Percentiles rank a stretch among this genome's conserved stretches.
phyloP scores from a whole-genome alignment of 2,113 vertebrate genomes.

The Puma concolor region DNA sequence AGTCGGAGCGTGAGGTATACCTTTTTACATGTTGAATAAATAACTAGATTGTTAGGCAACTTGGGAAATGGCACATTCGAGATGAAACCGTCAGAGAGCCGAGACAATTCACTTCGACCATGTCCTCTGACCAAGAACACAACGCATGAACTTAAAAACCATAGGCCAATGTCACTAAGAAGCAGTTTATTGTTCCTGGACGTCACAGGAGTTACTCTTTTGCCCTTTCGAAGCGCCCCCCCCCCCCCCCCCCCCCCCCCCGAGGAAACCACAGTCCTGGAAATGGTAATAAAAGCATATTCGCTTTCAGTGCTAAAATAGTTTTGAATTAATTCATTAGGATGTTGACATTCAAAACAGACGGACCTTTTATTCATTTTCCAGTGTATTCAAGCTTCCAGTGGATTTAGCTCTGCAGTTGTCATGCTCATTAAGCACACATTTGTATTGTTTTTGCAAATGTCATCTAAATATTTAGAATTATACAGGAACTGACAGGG shows the following conservation, averaged over 20 bases:
- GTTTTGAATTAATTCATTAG: conserved; percentile 28
- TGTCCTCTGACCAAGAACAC: background rate
- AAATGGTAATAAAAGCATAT: background rate
- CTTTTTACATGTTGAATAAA: background rate
- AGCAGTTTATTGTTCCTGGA: background rate
- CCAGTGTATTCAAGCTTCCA: background rate
- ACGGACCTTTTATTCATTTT: background rate
- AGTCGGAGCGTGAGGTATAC: accelerated
- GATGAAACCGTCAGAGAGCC: background rate
- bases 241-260: background rate
- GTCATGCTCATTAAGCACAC: background rate
- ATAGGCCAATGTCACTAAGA: background rate
- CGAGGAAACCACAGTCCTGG: background rate
- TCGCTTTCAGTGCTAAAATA: background rate
- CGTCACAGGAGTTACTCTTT: background rate
- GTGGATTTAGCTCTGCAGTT: background rate
- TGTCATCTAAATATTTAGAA: conserved; percentile 68
- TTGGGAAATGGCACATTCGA: background rate
- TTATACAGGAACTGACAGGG: conserved; percentile 8
- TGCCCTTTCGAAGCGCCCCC: background rate
- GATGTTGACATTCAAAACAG: conserved; percentile 40
- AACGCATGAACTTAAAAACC: background rate
- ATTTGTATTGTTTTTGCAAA: conserved; percentile 50
- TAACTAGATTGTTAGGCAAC: background rate
- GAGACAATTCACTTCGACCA: accelerated